phyloP scores from a whole-genome alignment of 2,797 vertebrate species.

The Eupleurogrammus muticus region DNA sequence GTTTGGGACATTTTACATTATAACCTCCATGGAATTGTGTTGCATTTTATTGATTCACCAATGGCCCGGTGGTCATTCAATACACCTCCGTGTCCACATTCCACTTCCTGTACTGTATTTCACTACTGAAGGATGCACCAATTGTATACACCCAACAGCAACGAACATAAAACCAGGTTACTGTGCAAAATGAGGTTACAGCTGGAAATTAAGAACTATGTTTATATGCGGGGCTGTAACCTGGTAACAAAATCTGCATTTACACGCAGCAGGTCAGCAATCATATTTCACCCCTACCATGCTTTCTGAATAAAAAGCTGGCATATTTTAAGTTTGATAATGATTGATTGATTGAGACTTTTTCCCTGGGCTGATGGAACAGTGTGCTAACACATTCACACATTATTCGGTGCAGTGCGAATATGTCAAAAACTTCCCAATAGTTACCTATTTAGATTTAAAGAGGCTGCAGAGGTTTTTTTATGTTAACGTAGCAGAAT shows the following conservation, averaged over 20 bases:
- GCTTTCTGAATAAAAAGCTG: neutral
- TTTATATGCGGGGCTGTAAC: neutral
- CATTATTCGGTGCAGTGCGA: too few species aligned
- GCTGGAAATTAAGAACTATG: neutral
- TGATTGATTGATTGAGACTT: too few species aligned
- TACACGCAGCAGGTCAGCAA: neutral
- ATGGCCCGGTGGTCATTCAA: slow-evolving; percentile 1
- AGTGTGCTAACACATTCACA: too few species aligned
- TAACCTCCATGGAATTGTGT: neutral
- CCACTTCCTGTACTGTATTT: slow-evolving; percentile 3
- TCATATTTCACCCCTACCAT: neutral
- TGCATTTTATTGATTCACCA: slow-evolving; percentile 15
- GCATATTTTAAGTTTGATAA: neutral
- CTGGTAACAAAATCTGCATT: neutral
- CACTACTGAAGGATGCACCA: neutral
- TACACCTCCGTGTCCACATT: slow-evolving; percentile 3
- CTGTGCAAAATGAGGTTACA: too few species aligned
- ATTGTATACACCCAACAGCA: neutral
- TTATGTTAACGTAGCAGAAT: neutral
- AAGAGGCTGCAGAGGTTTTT: neutral
- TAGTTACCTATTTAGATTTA: neutral
- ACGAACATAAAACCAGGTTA: neutral
- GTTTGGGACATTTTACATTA: neutral
- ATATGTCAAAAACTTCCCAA: neutral
- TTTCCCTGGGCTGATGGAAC: neutral